Evolutionary conservation across 2,113 vertebrate genomes (phyloP), one percentile per base, ranked within the genome.

Genomic region (Thoracochromis brauschi): DNA sequence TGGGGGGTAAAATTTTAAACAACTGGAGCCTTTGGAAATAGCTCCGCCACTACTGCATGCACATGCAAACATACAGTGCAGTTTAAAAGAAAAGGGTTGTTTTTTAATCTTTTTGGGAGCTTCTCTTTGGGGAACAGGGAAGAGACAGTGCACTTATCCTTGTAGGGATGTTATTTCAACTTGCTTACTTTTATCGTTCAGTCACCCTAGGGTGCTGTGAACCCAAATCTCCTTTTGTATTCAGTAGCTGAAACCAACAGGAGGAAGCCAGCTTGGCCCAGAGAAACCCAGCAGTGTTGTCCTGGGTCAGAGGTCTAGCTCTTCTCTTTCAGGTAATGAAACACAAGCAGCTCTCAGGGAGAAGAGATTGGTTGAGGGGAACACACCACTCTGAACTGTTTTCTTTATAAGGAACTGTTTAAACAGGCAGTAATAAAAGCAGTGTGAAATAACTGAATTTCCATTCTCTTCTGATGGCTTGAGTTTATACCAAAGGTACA

Each of bases 141-240:
- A 83, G 90, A 91, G 87, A 92, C 92, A 92, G 91, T 73, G 2
- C 87, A 85, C 79, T 81, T 92, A 81, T 94, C 86, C 89, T 94
- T 90, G 75, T 87, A 88, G 83, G 94, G 94, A 94, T 96, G 93
- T 93, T 95, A 95, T 96, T 95, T 94, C 82, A 95, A 89, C 92
- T 92, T 86, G 35, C 38, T 81, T 38, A 82, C 83, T 90, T 84
- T 81, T 83, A 91, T 71, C 81, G 57, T 80, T 26, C 86, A 40
- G 88, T 87, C 93, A 93, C 89, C 88, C 58, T 85, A 81, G 92
- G 94, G 92, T 91, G 92, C 90, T 88, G 87, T 88, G 91, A 95
- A 95, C 91, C 86, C 90, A 90, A 75, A 31, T 92, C 85, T 91
- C 83, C 87, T 88, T 63, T 45, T 40, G 49, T 68, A 31, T 21